phyloP scores from a whole-genome alignment of 1,140 invertebrate species.

The Brachionus asplanchnoidis region DNA sequence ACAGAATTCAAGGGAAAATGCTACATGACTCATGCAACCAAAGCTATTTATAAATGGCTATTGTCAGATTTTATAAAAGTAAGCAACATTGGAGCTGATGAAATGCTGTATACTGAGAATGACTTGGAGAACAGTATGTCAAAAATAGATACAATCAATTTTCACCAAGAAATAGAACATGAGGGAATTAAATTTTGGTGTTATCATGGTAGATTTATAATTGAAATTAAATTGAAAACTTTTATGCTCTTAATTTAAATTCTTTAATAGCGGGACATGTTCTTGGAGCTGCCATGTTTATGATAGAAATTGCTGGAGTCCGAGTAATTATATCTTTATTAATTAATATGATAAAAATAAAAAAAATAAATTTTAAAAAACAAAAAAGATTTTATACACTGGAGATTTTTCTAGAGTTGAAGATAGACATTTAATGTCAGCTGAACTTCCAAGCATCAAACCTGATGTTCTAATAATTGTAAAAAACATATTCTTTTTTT shows the following conservation, averaged over 20 bases:
- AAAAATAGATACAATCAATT: slow-evolving; percentile 96
- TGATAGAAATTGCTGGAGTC: slow-evolving; percentile 98
- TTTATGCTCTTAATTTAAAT: slow-evolving; percentile 50
- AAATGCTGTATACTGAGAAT: slow-evolving; percentile 94
- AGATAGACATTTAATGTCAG: slow-evolving; percentile 97
- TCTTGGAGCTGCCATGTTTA: slow-evolving; percentile 98
- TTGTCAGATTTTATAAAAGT: slow-evolving; percentile 92
- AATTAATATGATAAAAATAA: neutral
- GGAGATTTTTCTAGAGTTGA: slow-evolving; percentile 98
- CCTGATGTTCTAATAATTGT: slow-evolving; percentile 93
- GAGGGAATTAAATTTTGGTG: slow-evolving; percentile 93
- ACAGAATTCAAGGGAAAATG: slow-evolving; percentile 95
- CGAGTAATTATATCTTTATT: slow-evolving; percentile 61
- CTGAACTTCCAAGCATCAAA: slow-evolving; percentile 89
- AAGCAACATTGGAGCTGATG: slow-evolving; percentile 88
- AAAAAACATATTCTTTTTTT: slow-evolving; percentile 42
- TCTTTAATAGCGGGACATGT: slow-evolving; percentile 71
- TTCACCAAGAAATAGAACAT: slow-evolving; percentile 93
- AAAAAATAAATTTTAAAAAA: neutral
- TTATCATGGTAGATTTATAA: slow-evolving; percentile 70
- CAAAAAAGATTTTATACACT: slow-evolving; percentile 77
- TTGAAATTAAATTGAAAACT: neutral
- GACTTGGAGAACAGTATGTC: slow-evolving; percentile 96
- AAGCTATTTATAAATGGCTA: slow-evolving; percentile 97
- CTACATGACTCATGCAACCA: slow-evolving; percentile 99